phyloP scores from a whole-genome alignment of 2,888 invertebrate genomes.

The Meganola albula region DNA sequence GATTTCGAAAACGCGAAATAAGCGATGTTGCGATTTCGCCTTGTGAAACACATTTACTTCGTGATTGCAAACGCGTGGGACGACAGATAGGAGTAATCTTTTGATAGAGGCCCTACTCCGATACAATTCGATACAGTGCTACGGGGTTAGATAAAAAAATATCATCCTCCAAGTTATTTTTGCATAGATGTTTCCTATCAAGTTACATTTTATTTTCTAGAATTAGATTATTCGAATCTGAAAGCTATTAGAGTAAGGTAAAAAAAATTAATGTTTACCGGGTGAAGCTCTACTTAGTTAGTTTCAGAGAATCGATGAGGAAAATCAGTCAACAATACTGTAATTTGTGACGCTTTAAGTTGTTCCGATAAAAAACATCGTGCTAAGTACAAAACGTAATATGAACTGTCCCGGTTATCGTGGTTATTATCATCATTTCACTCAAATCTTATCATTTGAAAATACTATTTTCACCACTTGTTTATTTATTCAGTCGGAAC shows the following conservation, averaged over 20 bases:
- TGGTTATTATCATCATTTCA: slow-evolving; percentile 56
- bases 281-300: slow-evolving; percentile 14
- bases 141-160: too few relatives aligned
- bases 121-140: too few relatives aligned
- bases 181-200: too few relatives aligned
- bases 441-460: slow-evolving; percentile 55
- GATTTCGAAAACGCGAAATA: slow-evolving; percentile 75
- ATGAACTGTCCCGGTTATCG: slow-evolving; percentile 21
- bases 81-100: slow-evolving; percentile 70
- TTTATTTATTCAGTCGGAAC: slow-evolving; percentile 54
- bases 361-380: slow-evolving; percentile 10
- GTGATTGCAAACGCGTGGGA: slow-evolving; percentile 72
- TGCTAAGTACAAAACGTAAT: slow-evolving; percentile 8
- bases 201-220: too few relatives aligned
- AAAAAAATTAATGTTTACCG: slow-evolving; percentile 25
- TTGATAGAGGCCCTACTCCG: too few relatives aligned
- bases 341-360: slow-evolving; percentile 8
- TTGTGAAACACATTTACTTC: slow-evolving; percentile 69
- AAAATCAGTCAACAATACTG: slow-evolving; percentile 15
- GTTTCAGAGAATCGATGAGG: slow-evolving; percentile 17
- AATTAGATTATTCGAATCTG: slow-evolving; percentile 51
- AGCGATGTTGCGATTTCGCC: slow-evolving; percentile 72
- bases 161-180: too few relatives aligned
- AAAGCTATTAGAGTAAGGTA: slow-evolving; percentile 40
- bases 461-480: slow-evolving; percentile 54